These are phyloP conservation scores for Xenopus tropicalis DNA, from an alignment of 2,113 vertebrate genomes.

Conservation along the genomic window DNA sequence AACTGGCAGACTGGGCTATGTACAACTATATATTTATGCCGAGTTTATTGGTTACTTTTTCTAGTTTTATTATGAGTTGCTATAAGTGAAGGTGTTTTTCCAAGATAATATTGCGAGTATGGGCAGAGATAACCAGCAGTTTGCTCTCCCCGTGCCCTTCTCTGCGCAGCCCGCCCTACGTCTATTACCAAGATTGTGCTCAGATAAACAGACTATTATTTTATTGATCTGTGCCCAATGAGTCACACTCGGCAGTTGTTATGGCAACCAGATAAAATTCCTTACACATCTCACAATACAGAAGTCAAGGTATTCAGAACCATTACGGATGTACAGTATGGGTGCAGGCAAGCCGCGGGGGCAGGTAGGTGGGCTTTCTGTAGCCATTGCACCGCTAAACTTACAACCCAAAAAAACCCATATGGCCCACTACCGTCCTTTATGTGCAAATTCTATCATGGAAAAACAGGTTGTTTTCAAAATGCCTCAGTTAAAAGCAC, in stretches of 20 bases:
- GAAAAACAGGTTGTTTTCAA: too few species aligned
- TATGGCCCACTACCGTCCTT: too few species aligned
- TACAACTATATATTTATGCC: too few species aligned
- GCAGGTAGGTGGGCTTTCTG: background rate
- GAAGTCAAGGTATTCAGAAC: background rate
- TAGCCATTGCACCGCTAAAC: too few species aligned
- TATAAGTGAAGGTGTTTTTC: background rate
- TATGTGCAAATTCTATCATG: too few species aligned
- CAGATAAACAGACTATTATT: constrained; percentile 18
- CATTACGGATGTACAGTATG: background rate
- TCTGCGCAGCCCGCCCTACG: background rate
- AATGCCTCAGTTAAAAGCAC: too few species aligned
- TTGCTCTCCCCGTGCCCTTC: background rate
- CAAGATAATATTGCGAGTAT: background rate
- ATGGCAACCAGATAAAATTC: constrained; percentile 30
- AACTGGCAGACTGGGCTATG: too few species aligned
- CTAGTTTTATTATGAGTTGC: too few species aligned
- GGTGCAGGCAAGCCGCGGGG: background rate
- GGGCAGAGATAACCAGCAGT: constrained; percentile 1
- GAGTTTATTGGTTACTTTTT: too few species aligned
- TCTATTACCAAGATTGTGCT: constrained; percentile 14
- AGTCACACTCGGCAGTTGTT: constrained; percentile 27
- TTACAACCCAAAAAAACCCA: too few species aligned
- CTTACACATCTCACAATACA: constrained; percentile 1
- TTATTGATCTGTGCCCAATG: constrained; percentile 22